Evolutionary conservation across 2,113 vertebrate genomes (phyloP).

Genomic region (Nothocercus nigrocapillus): DNA sequence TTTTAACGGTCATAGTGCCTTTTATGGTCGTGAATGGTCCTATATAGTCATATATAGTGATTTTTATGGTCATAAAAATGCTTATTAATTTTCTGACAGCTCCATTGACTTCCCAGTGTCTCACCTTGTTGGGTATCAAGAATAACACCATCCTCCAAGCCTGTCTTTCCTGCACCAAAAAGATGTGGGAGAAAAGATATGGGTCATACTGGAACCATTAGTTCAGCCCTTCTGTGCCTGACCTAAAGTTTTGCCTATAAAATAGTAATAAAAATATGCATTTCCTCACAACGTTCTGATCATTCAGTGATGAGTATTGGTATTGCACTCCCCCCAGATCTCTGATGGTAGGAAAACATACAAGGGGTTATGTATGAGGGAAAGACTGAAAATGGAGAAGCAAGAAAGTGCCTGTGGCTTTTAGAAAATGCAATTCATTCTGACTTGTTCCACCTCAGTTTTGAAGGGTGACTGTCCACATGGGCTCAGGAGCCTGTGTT

Average conservation of each 20-base stretch:
- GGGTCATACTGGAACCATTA: not conserved
- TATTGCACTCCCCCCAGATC: rapidly evolving
- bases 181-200: not conserved
- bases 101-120: not conserved
- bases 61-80: not conserved
- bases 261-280: not conserved
- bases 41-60: too few species aligned
- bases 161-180: not conserved
- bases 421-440: not conserved
- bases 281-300: not conserved
- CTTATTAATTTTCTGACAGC: not conserved
- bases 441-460: not conserved
- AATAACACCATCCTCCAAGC: not conserved
- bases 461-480: not conserved
- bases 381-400: not conserved
- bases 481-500: not conserved
- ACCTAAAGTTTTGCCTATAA: not conserved
- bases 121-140: not conserved
- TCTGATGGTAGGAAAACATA: not conserved
- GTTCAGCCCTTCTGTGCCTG: not conserved
- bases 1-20: too few species aligned
- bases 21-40: too few species aligned
- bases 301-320: not conserved
- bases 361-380: not conserved
- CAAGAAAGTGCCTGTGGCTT: not conserved